Base-by-base conservation (phyloP, 2,113 vertebrate genomes). In the Hepsetus odoe region DNA sequence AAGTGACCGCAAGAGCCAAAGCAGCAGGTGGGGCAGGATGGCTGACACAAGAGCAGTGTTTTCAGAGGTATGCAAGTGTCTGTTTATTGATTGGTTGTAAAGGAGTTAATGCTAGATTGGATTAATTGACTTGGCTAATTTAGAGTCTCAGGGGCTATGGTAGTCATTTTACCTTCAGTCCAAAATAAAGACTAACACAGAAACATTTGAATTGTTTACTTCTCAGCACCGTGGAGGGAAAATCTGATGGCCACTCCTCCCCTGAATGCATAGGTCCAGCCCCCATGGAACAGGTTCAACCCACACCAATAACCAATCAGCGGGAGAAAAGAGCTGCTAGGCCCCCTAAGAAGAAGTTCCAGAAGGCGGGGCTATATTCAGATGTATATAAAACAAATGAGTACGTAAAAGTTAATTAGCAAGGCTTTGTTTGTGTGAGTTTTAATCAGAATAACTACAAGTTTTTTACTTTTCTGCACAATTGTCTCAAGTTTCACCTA, bases 331-430 rank as follows among this genome's bases (percentile, higher is more conserved):
- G 91, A 89, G 51, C 90, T 80, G 90, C 92, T 66, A 88, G 91
- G 80, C 91, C 92, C 55, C 92, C 92, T 62, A 94, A 94, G 87
- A 94, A 94, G 77, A 94, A 93, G 88, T 94, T 93, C 68, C 93
- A 94, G 86, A 94, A 93, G 85, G 93, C 93, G 13, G 93, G 93
- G 18, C 91, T 94, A 64, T 94, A 93, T 82, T 93, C 93, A 0
- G 92, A 94, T 56, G 93, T 94, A 62, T 94, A 92, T 88, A 94
- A 94, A 86, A 91, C 87, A 14, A 90, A 92, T 33, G 90, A 93
- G 92, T 93, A 83, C 86, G 91, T 89, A 32, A 7, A 80, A 10
- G 24, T 8, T 1, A 24, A 24, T 9, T 20, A 20, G 16, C 13
- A 9, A 9, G 4, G 4, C 4, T 38, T 38, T 58, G 0, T n/a